phyloP scores from a whole-genome alignment of 2,797 vertebrate species.

The Sardinella longiceps region DNA sequence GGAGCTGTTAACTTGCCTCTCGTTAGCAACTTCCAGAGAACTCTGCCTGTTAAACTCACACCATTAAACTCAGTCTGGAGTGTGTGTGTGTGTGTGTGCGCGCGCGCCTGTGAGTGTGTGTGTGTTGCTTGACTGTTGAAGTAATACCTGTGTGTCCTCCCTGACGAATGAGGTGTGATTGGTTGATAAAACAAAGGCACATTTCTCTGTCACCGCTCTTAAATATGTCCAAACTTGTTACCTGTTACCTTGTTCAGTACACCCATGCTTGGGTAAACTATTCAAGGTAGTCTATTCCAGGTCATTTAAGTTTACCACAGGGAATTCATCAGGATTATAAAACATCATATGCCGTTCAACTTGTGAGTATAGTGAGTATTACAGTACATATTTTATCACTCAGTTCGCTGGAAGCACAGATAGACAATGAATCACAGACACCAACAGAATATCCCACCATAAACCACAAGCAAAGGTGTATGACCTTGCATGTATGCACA shows the following conservation, averaged over 20 bases:
- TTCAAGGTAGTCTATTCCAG: not conserved
- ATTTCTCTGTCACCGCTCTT: not conserved
- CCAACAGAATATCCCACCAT: too few relatives aligned
- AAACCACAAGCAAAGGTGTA: too few relatives aligned
- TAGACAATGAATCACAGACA: too few relatives aligned
- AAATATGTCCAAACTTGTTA: not conserved
- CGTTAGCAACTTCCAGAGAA: not conserved
- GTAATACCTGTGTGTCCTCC: not conserved
- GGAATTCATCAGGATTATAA: not conserved
- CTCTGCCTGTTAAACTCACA: not conserved
- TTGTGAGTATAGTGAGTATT: too few relatives aligned
- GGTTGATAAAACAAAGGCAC: not conserved
- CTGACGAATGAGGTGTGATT: not conserved
- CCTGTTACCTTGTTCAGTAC: too few relatives aligned
- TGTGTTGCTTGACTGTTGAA: not conserved
- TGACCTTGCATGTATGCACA: too few relatives aligned
- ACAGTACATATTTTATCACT: too few relatives aligned
- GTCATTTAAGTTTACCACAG: not conserved
- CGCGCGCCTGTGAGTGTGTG: too few relatives aligned
- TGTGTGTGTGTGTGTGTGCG: constrained; percentile 13
- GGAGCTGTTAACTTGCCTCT: not conserved
- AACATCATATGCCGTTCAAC: not conserved
- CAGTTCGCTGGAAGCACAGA: too few relatives aligned
- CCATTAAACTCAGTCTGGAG: not conserved
- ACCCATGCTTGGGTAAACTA: not conserved